Conservation (phyloP, 2,888 invertebrate species). For the Andrena camellia region DNA sequence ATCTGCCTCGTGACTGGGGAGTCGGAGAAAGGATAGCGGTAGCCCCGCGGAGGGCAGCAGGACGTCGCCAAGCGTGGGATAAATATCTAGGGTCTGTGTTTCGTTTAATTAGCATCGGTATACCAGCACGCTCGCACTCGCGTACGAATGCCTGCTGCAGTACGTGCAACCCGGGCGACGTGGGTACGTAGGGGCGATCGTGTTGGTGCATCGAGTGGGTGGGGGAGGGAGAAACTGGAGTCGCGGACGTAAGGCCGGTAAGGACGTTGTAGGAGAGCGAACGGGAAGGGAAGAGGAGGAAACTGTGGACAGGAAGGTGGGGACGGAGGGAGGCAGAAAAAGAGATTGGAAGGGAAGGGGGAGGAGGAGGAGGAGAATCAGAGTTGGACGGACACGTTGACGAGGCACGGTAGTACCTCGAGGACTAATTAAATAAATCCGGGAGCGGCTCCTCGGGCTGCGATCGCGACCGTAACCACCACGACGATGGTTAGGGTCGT, state of each 20-base stretch:
- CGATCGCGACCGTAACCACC: constrained; percentile 75
- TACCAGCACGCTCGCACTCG: constrained; percentile 67
- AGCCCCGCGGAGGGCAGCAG: constrained; percentile 51
- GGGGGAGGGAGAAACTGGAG: constrained; percentile 33
- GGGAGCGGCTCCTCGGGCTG: constrained; percentile 78
- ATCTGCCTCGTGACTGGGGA: constrained; percentile 59
- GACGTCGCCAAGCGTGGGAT: constrained; percentile 74
- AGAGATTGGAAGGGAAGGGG: constrained; percentile 24
- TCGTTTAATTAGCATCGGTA: constrained; percentile 78
- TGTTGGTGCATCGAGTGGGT: constrained; percentile 50
- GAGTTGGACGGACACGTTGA: constrained; percentile 74
- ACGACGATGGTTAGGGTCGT: constrained; percentile 75
- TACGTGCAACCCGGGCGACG: constrained; percentile 39
- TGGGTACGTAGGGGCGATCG: constrained; percentile 10
- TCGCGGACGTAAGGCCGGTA: constrained; percentile 51
- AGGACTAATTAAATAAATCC: constrained; percentile 82
- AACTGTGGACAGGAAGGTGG: background rate
- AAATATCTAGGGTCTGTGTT: constrained; percentile 76
- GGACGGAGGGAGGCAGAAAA: background rate
- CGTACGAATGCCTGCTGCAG: constrained; percentile 46
- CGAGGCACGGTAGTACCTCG: constrained; percentile 73
- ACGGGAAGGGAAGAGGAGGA: constrained; percentile 1
- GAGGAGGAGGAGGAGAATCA: constrained; percentile 51
- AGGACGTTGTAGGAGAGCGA: constrained; percentile 32
- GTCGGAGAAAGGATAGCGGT: constrained; percentile 51